Percentiles rank a stretch among this genome's conserved stretches.
These are phyloP conservation scores for Brachirus orientalis DNA, from an alignment of 2,113 vertebrate genomes.

Conservation along the genomic window DNA sequence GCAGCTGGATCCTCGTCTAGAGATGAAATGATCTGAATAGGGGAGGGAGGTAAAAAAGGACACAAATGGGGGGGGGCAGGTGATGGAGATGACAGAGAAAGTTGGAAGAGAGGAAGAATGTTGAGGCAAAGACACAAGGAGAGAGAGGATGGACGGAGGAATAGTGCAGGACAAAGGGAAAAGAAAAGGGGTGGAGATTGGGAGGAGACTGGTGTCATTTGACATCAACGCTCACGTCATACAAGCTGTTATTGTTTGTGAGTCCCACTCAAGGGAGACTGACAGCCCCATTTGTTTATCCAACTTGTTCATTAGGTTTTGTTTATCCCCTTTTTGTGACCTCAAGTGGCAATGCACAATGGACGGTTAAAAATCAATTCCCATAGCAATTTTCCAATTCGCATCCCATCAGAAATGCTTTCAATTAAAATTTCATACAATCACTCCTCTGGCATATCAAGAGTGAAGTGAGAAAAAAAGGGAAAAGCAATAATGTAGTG, in stretches of 20 bases:
- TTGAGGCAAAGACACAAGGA: not conserved
- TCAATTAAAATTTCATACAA: constrained; percentile 81
- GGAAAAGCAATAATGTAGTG: constrained; percentile 66
- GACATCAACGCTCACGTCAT: constrained; percentile 58
- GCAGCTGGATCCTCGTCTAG: constrained; percentile 95
- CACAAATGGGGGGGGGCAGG: constrained; percentile 11
- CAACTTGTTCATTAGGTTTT: constrained; percentile 77
- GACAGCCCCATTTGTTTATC: constrained; percentile 74
- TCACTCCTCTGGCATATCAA: constrained; percentile 74
- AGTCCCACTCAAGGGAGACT: constrained; percentile 66
- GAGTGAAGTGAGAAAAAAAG: constrained; percentile 52
- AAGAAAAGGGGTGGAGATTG: constrained; percentile 24
- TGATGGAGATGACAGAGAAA: not conserved
- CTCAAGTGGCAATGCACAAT: constrained; percentile 70
- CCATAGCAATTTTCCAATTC: constrained; percentile 80
- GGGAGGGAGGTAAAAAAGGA: constrained; percentile 26
- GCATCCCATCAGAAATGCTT: constrained; percentile 77
- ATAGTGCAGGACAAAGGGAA: constrained; percentile 19
- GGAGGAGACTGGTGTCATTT: constrained; percentile 45
- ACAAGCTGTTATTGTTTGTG: constrained; percentile 58
- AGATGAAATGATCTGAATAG: constrained; percentile 91
- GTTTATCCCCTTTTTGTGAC: constrained; percentile 73
- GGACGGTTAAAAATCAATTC: constrained; percentile 77
- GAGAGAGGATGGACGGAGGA: not conserved
- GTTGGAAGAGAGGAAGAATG: constrained; percentile 7